Evolutionary conservation across 2,888 invertebrate species (phyloP), one percentile per base, ranked within the genome.

Genomic region (Augiades crinisus): DNA sequence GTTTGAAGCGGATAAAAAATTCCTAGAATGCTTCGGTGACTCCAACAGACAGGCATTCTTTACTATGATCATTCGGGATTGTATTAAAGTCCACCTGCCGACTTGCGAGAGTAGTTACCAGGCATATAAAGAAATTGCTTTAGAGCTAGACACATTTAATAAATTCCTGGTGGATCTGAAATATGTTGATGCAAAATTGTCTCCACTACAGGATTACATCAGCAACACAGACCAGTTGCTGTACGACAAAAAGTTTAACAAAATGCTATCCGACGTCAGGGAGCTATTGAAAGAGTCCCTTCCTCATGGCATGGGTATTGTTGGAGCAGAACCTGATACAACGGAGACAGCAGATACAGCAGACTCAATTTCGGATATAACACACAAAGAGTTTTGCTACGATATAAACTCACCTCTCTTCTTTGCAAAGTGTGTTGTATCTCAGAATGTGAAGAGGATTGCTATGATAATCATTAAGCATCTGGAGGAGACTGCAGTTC

Each of bases 161-260:
- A 86, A 84, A 47, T 88, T 88, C 57, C 58, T 90, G 3, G 75
- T 88, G 33, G 88, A 90, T 10, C 58, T 89, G n/a, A 83, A 86
- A 59, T 90, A 90, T 65, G 78, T 87, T 3, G 72, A 79, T 24
- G 64, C 76, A 0, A 64, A 72, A 0, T 62, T 78, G 34, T 90
- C 90, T 14, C 88, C 89, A 0, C 60, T 90, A 1, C 79, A 82
- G 56, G 79, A 83, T 56, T 90, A 82, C 50, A 80, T 88, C 5
- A 75, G 81, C 63, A 76, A 89, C 19, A 82, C 85, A 1, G 85
- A 88, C 66, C 79, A 79, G 64, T 78, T 90, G 0, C 61, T 90
- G 13, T 90, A 88, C 47, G 78, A 86, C 47, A 89, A 88, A 46
- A 88, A 87, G 63, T 90, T 87, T 73, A 79, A 85, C 56, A 89